These are phyloP conservation scores for Chaetophractus vellerosus DNA, from an alignment of 2,797 vertebrate species.

Conservation along the genomic window DNA sequence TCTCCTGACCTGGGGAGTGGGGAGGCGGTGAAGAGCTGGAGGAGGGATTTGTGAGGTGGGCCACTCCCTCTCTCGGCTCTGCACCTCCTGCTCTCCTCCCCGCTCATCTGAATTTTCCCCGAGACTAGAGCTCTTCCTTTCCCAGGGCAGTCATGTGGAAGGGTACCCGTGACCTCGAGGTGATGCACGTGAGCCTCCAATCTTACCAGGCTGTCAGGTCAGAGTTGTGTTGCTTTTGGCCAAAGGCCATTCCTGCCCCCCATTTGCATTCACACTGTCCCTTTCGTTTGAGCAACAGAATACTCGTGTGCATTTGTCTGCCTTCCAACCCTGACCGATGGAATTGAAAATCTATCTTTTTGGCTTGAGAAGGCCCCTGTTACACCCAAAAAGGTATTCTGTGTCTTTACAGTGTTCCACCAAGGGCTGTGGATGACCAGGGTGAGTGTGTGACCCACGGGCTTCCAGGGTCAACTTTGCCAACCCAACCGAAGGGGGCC, in stretches of 20 bases:
- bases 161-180: rapidly evolving
- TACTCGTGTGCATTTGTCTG: background rate
- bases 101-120: background rate
- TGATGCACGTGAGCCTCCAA: background rate
- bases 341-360: background rate
- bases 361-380: background rate
- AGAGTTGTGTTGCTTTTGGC: slow-evolving; percentile 29
- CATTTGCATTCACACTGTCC: background rate
- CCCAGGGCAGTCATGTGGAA: background rate
- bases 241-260: slow-evolving; percentile 19
- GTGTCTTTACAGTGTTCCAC: background rate
- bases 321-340: background rate
- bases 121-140: slow-evolving; percentile 16
- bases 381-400: background rate
- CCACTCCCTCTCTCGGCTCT: background rate
- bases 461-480: background rate
- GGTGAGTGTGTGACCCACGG: rapidly evolving
- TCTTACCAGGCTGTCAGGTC: background rate
- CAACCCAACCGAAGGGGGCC: background rate
- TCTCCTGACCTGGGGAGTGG: background rate
- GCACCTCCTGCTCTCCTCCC: background rate
- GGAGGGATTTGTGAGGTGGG: background rate
- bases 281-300: slow-evolving; percentile 48
- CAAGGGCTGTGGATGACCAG: background rate
- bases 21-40: rapidly evolving